Evolutionary conservation across 2,113 vertebrate species (phyloP).

Genomic region (Ctenomys sociabilis): DNA sequence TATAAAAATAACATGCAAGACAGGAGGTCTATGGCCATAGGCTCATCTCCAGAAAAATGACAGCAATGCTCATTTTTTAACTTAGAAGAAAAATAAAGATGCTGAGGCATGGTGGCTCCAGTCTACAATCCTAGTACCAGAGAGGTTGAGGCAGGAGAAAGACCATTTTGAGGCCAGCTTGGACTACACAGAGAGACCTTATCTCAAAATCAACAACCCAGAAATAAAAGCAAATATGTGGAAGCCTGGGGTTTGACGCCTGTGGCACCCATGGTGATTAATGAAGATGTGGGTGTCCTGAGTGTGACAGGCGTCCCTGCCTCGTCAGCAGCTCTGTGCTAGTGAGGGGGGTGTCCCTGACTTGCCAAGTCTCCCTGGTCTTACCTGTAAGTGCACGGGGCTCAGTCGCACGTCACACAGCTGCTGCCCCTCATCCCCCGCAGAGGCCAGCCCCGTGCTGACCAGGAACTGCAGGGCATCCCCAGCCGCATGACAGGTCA

Average conservation of each 20-base stretch:
- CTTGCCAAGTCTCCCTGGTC: neutral
- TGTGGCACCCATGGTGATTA: neutral
- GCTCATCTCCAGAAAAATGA: neutral
- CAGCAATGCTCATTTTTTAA: neutral
- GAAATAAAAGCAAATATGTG: neutral
- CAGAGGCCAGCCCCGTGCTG: slow-evolving; percentile 53
- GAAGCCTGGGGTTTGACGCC: neutral
- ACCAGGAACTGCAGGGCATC: slow-evolving; percentile 90
- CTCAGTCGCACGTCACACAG: slow-evolving; percentile 88
- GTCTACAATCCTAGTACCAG: neutral
- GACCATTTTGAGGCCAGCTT: neutral
- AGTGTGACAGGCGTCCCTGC: neutral
- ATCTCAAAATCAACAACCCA: neutral
- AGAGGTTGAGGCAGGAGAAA: neutral
- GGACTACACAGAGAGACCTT: neutral
- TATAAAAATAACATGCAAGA: neutral
- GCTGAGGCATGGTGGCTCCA: neutral
- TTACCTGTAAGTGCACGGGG: slow-evolving; percentile 94
- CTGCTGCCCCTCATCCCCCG: slow-evolving; percentile 60
- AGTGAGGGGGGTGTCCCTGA: neutral
- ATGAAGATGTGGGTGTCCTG: neutral
- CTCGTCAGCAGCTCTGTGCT: neutral
- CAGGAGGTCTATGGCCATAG: too few relatives aligned
- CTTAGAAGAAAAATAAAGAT: neutral
- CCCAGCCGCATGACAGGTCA: slow-evolving; percentile 90